Evolutionary conservation across 2,797 vertebrate genomes (phyloP).

Genomic region (Paramormyrops hopkinsi): DNA sequence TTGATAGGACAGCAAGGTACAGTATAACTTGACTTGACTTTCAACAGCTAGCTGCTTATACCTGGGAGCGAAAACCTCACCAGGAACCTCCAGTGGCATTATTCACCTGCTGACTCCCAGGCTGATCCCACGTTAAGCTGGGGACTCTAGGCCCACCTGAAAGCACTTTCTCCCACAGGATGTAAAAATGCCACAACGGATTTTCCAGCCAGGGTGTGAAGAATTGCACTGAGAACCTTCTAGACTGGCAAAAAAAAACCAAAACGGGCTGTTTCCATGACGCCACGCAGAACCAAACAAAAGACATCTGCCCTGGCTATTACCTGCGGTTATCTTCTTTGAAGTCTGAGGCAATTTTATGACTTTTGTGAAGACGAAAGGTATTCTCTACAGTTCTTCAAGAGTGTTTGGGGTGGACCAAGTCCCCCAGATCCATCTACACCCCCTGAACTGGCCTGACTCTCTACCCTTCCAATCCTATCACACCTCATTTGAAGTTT

Average conservation of each 20-base stretch:
- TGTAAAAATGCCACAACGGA: neutral
- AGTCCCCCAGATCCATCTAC: neutral
- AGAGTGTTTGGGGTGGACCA: neutral
- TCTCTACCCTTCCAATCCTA: slow-evolving; percentile 2
- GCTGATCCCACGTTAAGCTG: neutral
- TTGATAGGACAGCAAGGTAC: neutral
- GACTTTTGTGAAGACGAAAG: neutral
- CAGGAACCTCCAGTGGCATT: neutral
- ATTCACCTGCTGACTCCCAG: neutral
- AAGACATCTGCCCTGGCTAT: slow-evolving; percentile 35
- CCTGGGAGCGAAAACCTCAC: neutral
- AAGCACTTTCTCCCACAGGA: slow-evolving; percentile 14
- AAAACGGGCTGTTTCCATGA: slow-evolving; percentile 32
- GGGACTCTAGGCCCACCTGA: neutral
- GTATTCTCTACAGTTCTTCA: neutral
- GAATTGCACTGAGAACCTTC: slow-evolving; percentile 22
- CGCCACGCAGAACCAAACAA: slow-evolving; percentile 36
- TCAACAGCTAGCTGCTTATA: too few relatives aligned
- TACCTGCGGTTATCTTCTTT: slow-evolving; percentile 20
- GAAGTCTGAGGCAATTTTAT: slow-evolving; percentile 34
- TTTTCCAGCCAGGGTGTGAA: slow-evolving; percentile 29
- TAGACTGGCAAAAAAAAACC: slow-evolving; percentile 10
- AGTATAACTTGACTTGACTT: neutral
- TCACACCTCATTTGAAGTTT: slow-evolving; percentile 26
- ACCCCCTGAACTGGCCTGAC: neutral